A percentile compares a stretch with the other conserved stretches of the same genome.
phyloP scores from a whole-genome alignment of 1,140 invertebrate genomes.

The Tribolium castaneum region DNA sequence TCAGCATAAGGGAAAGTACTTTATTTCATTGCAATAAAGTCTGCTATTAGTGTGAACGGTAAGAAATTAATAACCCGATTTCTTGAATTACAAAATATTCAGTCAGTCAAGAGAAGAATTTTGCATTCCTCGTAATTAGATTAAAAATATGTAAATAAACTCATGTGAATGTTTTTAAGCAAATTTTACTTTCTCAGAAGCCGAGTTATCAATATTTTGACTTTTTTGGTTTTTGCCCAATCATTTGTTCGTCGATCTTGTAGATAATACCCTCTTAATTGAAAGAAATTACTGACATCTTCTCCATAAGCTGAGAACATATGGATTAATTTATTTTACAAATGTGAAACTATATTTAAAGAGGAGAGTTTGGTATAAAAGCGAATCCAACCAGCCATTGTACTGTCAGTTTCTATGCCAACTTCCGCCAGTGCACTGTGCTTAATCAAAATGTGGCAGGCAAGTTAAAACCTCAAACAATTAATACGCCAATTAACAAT shows the following conservation, averaged over 20 bases:
- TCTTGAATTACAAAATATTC: not conserved
- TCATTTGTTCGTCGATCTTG: not conserved
- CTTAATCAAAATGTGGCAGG: conserved; percentile 14
- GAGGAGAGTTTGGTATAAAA: conserved; percentile 27
- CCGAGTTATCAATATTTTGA: too few relatives aligned
- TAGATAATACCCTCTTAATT: conserved; percentile 1
- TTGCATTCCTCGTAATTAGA: not conserved
- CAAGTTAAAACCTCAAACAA: not conserved
- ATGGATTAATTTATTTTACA: conserved; percentile 36
- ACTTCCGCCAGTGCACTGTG: not conserved
- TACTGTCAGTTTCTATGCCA: conserved; percentile 10
- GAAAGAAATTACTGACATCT: conserved; percentile 17
- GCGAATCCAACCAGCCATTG: conserved; percentile 16
- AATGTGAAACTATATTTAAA: conserved; percentile 35
- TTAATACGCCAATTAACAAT: not conserved
- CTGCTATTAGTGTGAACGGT: not conserved
- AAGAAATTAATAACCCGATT: not conserved
- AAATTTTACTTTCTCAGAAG: not conserved
- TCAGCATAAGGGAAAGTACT: not conserved
- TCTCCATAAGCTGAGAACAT: conserved; percentile 13
- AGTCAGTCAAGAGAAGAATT: not conserved
- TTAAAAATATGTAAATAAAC: conserved; percentile 17
- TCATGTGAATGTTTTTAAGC: not conserved
- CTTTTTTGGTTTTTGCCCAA: not conserved
- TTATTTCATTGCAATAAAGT: not conserved